Base-by-base conservation (phyloP, 2,797 vertebrate genomes). In the Gymnothorax reevesii region DNA sequence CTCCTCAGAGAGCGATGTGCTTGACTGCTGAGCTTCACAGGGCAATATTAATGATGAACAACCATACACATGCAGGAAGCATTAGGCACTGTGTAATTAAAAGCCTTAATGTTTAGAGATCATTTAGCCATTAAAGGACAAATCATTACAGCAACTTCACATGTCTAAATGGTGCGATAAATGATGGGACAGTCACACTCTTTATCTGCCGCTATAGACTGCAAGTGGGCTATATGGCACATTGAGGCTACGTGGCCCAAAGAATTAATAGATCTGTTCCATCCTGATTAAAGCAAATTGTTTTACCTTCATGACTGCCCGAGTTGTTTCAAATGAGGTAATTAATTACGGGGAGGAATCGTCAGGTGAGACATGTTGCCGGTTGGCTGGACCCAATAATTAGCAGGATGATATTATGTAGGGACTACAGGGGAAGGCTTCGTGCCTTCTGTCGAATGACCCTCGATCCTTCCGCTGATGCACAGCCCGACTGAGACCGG, bases 231-330 rank as follows among this genome's bases (percentile, higher is more conserved):
- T 59, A 17, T 62, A 62, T 69, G 42, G 49, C 60, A 15, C 15
- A 42, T 5, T 79, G 85, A 88, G 60, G 87, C 83, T 59, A 88
- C 71, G 66, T 83, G 85, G 83, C 42, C 79, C 62, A 59, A 84
- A 87, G 52, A 25, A 71, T 84, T 84, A 75, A 57, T 79, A 87
- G 66, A 60, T 75, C 84, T 83, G 82, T 62, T 80, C 83, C 85
- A 77, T 85, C 88, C 87, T 42, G 83, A 91, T 92, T 89, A 87
- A 90, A 71, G 55, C 83, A 88, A 90, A 90, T 86, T 12, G 52
- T 90, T 93, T 90, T 91, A 91, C 89, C 90, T 92, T 91, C 91
- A 91, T 88, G 89, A 69, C 90, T 92, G 90, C 84, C 77, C 87
- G 91, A 89, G 73, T 90, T 88, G 83, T 88, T 90, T 92, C 90